Base-by-base conservation (phyloP, 2,113 vertebrate genomes). In the Psilopogon haemacephalus region DNA sequence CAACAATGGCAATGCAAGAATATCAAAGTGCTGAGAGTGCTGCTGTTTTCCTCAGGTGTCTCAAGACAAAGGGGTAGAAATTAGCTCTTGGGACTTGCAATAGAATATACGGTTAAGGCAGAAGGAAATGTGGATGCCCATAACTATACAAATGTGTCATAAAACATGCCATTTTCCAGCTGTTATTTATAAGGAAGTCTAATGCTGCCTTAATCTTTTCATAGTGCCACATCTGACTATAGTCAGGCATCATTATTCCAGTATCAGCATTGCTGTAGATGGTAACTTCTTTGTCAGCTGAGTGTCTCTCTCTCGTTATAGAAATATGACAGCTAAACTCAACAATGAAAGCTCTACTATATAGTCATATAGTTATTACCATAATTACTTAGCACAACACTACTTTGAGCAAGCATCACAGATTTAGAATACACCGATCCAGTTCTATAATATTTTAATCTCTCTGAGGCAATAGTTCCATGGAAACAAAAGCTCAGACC, bases 351-450 rank as follows among this genome's bases (percentile, higher is more conserved):
- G 37, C 33, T 46, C 15, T 81, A 24, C 11, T 73, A 5, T 42
- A 5, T 12, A 67, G 11, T 60, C 26, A 28, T 33, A 9, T 4
- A 67, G 12, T 69, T 78, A 40, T 50, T 80, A 37, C 64, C 33
- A 70, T 50, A 58, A 72, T 2, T 11, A 5, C 16, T 50, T 55
- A 77, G 10, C 32, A 19, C 44, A 44, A 70, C 73, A 13, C n/a
- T 89, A 33, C 33, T 94, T 89, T 86, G 60, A 84, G 32, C 84
- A 38, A 40, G 27, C 84, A 23, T 67, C 37, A 83, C 44, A 60
- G 24, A 38, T 93, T 89, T 89, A 96, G 96, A 88, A 82, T 78
- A 50, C 52, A 56, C 38, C 73, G 75, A 88, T 63, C 26, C 65
- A 64, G 13, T 62, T 70, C 52, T 92, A 1, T 74, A 46, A 35